Evolutionary conservation across 2,113 vertebrate species (phyloP), one percentile per base, ranked within the genome.

Genomic region (Cariama cristata): DNA sequence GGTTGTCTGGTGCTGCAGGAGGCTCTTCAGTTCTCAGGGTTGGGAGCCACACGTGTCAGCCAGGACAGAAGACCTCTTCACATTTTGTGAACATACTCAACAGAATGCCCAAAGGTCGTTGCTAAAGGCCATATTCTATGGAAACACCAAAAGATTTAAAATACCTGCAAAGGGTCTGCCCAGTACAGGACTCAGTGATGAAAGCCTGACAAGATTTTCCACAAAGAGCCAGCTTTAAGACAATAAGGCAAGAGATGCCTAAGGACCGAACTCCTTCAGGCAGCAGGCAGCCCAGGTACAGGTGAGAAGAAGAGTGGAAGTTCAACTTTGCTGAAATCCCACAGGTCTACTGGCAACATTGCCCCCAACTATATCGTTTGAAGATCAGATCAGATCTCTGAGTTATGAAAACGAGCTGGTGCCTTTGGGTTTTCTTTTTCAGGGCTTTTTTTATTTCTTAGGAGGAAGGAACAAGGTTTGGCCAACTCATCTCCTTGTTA

Each of bases 21-120:
- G 79, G 14, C 6, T 45, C 10, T 50, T 76, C 35, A 82, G 9
- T 3, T 79, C 35, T 64, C 42, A 53, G 21, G 13, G 35, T 45
- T 1, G 0, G 30, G 38, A 64, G 11, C 38, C 28, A 42, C 7
- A 7, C 0, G 2, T 14, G 19, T 24, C 42, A 71, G 8, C 16
- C 59, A 76, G 33, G 84, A 60, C 4, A 72, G 53, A 21, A 87
- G 28, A 9, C 10, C 16, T 45, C 27, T 55, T 81, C 60, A 84
- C 38, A 64, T 73, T 64, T 75, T 75, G 68, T 72, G 49, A 84
- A 53, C 20, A 18, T 81, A 45, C 6, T 82, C n/a, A 75, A 3
- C 27, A 26, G 7, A 47, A 56, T 6, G 6, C 44, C n/a, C 35
- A 59, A 74, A 79, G 23, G 6, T 87, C 11, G 2, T 50, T 47